phyloP scores from a whole-genome alignment of 1,140 invertebrate species.

The Cydia fagiglandana region DNA sequence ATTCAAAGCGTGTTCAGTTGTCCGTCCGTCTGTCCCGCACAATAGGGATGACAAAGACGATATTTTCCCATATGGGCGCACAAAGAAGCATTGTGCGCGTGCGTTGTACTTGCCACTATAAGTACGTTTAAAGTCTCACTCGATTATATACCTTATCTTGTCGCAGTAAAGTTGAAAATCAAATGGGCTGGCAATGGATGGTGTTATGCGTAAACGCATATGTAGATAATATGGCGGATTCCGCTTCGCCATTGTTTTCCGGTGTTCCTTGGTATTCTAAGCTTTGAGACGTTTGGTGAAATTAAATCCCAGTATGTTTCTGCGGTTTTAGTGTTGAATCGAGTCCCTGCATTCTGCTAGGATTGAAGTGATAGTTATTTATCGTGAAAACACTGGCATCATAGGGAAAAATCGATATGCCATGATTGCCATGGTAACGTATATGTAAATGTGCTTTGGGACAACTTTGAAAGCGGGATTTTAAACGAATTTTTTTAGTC shows the following conservation, averaged over 20 bases:
- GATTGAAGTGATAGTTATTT: neutral
- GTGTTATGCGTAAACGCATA: neutral
- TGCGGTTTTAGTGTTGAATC: neutral
- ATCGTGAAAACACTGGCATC: too few species aligned
- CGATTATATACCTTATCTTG: neutral
- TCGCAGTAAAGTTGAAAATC: neutral
- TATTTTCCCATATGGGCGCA: slow-evolving; percentile 76
- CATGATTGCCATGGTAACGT: too few species aligned
- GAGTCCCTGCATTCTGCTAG: neutral
- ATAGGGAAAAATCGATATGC: too few species aligned
- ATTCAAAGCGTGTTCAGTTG: slow-evolving; percentile 74
- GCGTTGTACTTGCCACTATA: slow-evolving; percentile 43
- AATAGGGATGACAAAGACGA: slow-evolving; percentile 72
- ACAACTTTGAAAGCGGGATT: too few species aligned
- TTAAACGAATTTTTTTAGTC: too few species aligned
- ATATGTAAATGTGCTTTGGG: too few species aligned
- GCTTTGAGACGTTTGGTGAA: slow-evolving; percentile 2
- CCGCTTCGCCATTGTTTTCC: slow-evolving; percentile 51
- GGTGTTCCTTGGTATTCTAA: slow-evolving; percentile 44
- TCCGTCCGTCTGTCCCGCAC: slow-evolving; percentile 71
- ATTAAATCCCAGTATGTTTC: slow-evolving; percentile 17
- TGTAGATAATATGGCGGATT: slow-evolving; percentile 19
- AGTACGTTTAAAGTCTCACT: neutral
- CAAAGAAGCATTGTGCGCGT: slow-evolving; percentile 62
- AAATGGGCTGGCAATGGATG: neutral